Conservation (phyloP, 1,140 invertebrate genomes). For the Centruroides sculpturatus region DNA sequence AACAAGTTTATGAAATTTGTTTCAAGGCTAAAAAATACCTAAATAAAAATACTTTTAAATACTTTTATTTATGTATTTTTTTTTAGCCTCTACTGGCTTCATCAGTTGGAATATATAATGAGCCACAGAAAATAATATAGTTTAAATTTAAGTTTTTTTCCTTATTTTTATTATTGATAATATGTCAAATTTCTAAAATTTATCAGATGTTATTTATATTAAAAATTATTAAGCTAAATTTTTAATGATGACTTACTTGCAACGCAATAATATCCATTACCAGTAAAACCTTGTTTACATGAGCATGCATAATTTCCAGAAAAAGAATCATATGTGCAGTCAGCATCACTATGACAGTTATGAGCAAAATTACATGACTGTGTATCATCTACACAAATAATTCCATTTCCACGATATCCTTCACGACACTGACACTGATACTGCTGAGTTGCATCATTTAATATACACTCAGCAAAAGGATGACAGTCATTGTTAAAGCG, state of each 20-base stretch:
- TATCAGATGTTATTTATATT: too few species aligned
- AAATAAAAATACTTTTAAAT: too few species aligned
- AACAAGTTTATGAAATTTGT: too few species aligned
- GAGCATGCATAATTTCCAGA: constrained; percentile 35
- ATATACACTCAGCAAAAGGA: constrained; percentile 51
- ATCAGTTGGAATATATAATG: too few species aligned
- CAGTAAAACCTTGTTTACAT: constrained; percentile 52
- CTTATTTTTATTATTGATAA: too few species aligned
- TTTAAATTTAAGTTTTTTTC: too few species aligned
- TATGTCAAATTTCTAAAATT: too few species aligned
- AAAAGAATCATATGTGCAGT: constrained; percentile 51
- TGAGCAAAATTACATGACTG: constrained; percentile 54
- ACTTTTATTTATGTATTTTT: too few species aligned
- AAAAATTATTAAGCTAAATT: too few species aligned
- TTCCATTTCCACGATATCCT: constrained; percentile 66
- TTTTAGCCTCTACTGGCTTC: too few species aligned
- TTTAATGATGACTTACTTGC: constrained; percentile 29
- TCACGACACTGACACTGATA: constrained; percentile 62
- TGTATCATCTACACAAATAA: constrained; percentile 39
- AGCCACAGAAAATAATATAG: too few species aligned
- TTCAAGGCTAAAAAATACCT: too few species aligned
- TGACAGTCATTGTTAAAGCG: constrained; percentile 24
- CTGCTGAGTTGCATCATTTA: constrained; percentile 36
- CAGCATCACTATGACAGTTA: constrained; percentile 64
- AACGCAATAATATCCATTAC: constrained; percentile 56